Conservation (phyloP, 1,140 invertebrate genomes). For the Polyergus mexicanus region DNA sequence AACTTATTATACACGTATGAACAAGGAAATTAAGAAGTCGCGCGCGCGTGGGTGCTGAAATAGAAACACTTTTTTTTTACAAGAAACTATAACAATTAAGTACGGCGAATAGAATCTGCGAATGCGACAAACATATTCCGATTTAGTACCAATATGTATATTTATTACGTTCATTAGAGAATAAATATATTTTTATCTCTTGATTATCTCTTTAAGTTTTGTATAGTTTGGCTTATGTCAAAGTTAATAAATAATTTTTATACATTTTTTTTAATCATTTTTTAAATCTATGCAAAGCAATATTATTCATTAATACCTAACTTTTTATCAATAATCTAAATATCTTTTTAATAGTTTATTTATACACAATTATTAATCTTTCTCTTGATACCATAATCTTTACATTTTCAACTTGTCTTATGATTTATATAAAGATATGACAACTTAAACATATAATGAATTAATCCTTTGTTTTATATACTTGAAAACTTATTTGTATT, state of each 20-base stretch:
- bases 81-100: not conserved
- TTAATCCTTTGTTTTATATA: not conserved
- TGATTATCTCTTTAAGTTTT: conserved; percentile 29
- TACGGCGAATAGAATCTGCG: not conserved
- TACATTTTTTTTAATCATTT: conserved; percentile 10
- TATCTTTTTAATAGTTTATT: conserved; percentile 35
- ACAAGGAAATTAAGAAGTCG: not conserved
- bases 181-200: conserved; percentile 44
- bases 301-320: conserved; percentile 36
- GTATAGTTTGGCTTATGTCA: conserved; percentile 33
- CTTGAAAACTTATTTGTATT: conserved; percentile 5
- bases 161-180: conserved; percentile 42
- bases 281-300: conserved; percentile 17
- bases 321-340: conserved; percentile 35
- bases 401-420: conserved; percentile 36
- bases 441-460: not conserved
- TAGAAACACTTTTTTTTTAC: conserved; percentile 6
- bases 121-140: not conserved
- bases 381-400: not conserved
- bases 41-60: not conserved
- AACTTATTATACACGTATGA: not conserved
- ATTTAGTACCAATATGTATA: conserved; percentile 44
- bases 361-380: not conserved
- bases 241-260: conserved; percentile 53
- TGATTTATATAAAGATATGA: not conserved